Evolutionary conservation across 2,113 vertebrate species (phyloP), one percentile per base, ranked within the genome.

Genomic region (Scomber japonicus): DNA sequence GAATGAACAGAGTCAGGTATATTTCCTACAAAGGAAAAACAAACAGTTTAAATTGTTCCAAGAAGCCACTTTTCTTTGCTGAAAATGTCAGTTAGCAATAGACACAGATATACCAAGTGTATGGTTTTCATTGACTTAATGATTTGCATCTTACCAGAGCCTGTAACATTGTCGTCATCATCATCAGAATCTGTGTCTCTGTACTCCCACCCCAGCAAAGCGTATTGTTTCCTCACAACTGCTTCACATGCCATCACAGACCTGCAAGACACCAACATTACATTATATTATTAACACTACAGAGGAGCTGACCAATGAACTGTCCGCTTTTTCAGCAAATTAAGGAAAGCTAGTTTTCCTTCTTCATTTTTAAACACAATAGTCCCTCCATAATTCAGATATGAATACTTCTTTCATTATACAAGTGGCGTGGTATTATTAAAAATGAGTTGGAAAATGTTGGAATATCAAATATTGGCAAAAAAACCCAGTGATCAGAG

Each of bases 171-270:
- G 8, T 40, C 31, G 1, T 35, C 35, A 57, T 71, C 86, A 21
- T 86, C 79, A 35, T 91, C 93, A 1, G 90, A 90, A 64, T 94
- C 88, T 0, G 70, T 66, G 51, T 92, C 91, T 31, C 13, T 66
- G 76, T 94, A 95, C 3, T 94, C 83, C 84, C 83, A 86, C n/a
- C 86, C 93, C 60, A 95, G 75, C 71, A 85, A 24, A 11, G 80
- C 71, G 75, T 94, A 95, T 0, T 87, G 91, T 5, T 91, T 85
- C 75, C 84, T 92, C n/a, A 92, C 89, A 15, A 76, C 35, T 1
- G 75, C 71, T 75, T 95, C 93, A 60, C 85, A 94, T 53, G 74
- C 86, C 13, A 68, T 40, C 31, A 94, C 88, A 31, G 92, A 93
- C 56, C 94, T 95, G 71, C 51, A 62, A 63, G 2, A 85, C 51